Evolutionary conservation across 1,140 invertebrate genomes (phyloP).

Genomic region (Archivesica marissinica): DNA sequence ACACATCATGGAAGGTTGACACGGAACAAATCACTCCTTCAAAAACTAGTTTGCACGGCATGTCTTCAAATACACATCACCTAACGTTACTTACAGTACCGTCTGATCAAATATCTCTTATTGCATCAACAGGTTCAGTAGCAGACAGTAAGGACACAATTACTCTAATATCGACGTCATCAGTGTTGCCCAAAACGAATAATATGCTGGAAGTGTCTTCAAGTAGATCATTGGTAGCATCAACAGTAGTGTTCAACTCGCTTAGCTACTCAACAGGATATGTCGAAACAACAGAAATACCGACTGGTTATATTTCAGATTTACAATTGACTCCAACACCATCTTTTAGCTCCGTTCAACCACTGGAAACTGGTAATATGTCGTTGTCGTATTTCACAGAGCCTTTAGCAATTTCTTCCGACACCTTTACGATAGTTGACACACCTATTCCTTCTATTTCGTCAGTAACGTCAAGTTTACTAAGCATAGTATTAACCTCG

Average conservation of each 20-base stretch:
- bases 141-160: not conserved
- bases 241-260: not conserved
- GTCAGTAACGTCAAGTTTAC: not conserved
- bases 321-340: not conserved
- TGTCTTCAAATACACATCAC: too few species aligned
- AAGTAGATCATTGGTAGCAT: not conserved
- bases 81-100: not conserved
- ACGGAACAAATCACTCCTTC: not conserved
- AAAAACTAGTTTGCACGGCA: too few species aligned
- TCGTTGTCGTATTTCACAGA: not conserved
- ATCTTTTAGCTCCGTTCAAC: not conserved
- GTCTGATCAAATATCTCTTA: not conserved
- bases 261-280: not conserved
- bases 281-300: not conserved
- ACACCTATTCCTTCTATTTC: not conserved
- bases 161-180: not conserved
- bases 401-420: not conserved
- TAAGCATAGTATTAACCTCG: not conserved
- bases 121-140: not conserved
- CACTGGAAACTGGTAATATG: not conserved
- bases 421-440: not conserved
- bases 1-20: not conserved
- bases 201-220: not conserved
- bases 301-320: not conserved
- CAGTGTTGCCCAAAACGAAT: not conserved